Conservation (phyloP, 2,113 vertebrate genomes). For the Rhadina sibilatrix region DNA sequence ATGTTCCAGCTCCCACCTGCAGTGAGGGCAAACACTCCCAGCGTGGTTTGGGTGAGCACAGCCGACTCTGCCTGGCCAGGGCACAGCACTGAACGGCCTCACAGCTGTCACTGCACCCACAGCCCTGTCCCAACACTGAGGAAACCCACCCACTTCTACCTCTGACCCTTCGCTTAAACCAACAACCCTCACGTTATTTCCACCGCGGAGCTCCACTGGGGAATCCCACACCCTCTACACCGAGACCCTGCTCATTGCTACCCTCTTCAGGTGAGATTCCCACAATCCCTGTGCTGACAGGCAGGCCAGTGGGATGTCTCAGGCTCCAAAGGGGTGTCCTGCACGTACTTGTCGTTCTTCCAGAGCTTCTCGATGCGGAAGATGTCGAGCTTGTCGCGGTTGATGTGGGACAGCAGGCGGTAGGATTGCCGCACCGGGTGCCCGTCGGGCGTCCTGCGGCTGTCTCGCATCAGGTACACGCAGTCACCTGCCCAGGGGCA, state of each 20-base stretch:
- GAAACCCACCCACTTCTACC: background rate
- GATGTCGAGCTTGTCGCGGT: slow-evolving; percentile 96
- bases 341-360: slow-evolving; percentile 95
- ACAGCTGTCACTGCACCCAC: background rate
- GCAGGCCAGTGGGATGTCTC: fast-evolving
- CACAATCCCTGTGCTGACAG: background rate
- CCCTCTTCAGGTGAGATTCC: background rate
- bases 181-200: background rate
- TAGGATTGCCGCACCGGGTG: slow-evolving; percentile 96
- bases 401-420: slow-evolving; percentile 91
- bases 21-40: background rate
- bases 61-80: background rate
- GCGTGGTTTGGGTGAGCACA: fast-evolving
- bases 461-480: slow-evolving; percentile 97
- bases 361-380: slow-evolving; percentile 99
- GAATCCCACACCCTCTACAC: background rate
- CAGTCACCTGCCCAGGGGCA: slow-evolving; percentile 84
- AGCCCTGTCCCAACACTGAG: background rate
- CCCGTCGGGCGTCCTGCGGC: slow-evolving; percentile 89
- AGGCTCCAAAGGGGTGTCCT: background rate
- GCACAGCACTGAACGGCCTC: background rate
- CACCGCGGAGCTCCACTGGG: fast-evolving
- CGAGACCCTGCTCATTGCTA: fast-evolving
- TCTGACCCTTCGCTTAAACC: background rate
- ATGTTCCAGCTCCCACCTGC: background rate